phyloP scores from a whole-genome alignment of 2,888 invertebrate genomes.

The Lasioglossum malachurum region DNA sequence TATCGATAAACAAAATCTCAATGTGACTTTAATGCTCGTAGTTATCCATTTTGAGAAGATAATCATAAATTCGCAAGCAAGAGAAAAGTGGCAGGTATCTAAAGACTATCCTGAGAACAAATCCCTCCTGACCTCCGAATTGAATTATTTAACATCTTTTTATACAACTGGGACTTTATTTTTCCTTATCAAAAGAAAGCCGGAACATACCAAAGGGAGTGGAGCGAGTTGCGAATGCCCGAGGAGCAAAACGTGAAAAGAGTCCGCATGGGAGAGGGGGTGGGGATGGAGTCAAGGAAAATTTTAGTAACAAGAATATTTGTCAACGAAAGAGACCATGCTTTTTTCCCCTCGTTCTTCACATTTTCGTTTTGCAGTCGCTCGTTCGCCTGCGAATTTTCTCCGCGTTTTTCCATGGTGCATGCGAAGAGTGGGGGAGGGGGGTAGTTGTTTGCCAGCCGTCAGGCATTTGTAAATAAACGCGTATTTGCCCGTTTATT shows the following conservation, averaged over 20 bases:
- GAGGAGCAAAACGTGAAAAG: no score
- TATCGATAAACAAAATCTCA: no score
- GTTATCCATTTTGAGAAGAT: no score
- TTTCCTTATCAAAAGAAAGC: background rate
- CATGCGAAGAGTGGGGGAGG: background rate
- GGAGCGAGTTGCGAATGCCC: no score
- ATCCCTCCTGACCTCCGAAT: background rate
- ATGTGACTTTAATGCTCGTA: no score
- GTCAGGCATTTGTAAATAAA: constrained; percentile 30
- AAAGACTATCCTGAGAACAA: no score
- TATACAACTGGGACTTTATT: background rate
- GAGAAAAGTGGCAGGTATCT: no score
- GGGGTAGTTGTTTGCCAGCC: constrained; percentile 19
- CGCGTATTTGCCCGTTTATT: constrained; percentile 48
- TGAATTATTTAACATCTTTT: background rate
- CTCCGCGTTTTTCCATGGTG: background rate
- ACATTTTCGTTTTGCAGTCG: background rate
- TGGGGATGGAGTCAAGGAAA: background rate
- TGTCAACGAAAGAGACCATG: background rate
- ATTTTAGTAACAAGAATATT: constrained; percentile 31
- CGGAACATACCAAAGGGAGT: background rate
- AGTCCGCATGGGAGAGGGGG: background rate
- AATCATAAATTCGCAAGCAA: no score
- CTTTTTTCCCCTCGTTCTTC: background rate
- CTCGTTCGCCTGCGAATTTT: constrained; percentile 18